phyloP scores from a whole-genome alignment of 2,888 invertebrate species.

The Rapana venosa region DNA sequence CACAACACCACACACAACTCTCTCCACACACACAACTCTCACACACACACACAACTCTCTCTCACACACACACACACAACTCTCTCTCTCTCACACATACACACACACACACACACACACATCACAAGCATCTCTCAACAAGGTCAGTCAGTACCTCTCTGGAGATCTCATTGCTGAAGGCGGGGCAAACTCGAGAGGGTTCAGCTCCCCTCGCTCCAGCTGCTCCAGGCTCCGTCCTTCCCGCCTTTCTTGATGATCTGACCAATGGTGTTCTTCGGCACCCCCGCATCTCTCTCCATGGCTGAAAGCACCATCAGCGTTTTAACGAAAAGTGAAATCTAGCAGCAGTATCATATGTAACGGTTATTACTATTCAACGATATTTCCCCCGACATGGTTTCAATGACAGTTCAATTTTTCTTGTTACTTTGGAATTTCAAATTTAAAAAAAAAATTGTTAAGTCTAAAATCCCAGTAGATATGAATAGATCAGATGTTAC shows the following conservation, averaged over 20 bases:
- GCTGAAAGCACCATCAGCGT: slow-evolving; percentile 52
- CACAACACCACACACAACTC: too few relatives aligned
- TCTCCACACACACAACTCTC: neutral
- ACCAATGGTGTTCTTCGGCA: slow-evolving; percentile 71
- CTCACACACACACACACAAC: neutral
- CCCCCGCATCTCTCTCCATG: slow-evolving; percentile 67
- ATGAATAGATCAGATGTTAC: too few relatives aligned
- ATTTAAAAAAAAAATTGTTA: too few relatives aligned
- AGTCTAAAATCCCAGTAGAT: too few relatives aligned
- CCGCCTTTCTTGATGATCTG: slow-evolving; percentile 68
- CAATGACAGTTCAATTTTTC: too few relatives aligned
- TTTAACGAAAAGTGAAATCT: too few relatives aligned
- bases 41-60: slow-evolving; percentile 1
- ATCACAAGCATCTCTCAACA: too few relatives aligned
- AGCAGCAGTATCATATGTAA: too few relatives aligned
- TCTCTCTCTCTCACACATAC: neutral
- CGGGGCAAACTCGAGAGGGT: slow-evolving; percentile 75
- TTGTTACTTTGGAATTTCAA: too few relatives aligned
- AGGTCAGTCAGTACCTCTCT: slow-evolving; percentile 64
- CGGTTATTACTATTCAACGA: too few relatives aligned
- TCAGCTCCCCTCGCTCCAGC: slow-evolving; percentile 77
- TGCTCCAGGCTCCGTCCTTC: slow-evolving; percentile 69
- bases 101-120: neutral
- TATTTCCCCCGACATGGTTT: too few relatives aligned
- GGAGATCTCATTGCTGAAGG: slow-evolving; percentile 77